Base-by-base conservation (phyloP, 64 coral and sea anemone species). In the Pocillopora verrucosa region DNA sequence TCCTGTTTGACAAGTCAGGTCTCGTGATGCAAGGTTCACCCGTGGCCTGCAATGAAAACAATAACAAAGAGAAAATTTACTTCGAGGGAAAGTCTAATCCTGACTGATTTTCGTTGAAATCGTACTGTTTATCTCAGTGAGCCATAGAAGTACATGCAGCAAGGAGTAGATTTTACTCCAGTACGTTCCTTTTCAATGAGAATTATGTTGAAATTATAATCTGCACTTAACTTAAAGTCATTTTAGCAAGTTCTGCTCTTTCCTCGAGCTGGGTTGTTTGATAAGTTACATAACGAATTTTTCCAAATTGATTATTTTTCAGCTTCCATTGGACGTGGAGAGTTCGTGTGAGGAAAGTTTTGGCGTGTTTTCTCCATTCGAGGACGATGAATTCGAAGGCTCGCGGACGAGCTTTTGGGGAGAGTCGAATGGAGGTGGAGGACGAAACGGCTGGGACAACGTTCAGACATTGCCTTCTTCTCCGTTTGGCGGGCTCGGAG, bases 271-370 rank as follows among this genome's bases (percentile, higher is more conserved):
- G 41, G 24, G 9, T 77, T 79, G 57, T 92, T 57, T 92, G 63
- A 34, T 26, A 34, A 59, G 61, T 86, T 86, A 77, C 60, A 76
- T 86, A 84, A 84, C 36, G 26, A 57, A 51, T 51, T 51, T 85
- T 77, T 67, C 36, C 63, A 36, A 36, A 16, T 68, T 65, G 72
- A 76, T 92, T 76, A 77, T 75, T 75, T 77, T 58, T 82, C 77
- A 96, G 94, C 88, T 93, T 93, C 88, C 94, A 72, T 59, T 93
- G 91, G 94, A 93, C 89, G 94, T 96, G 94, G 94, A 96, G 88
- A 90, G 79, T 87, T 87, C 88, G 63, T 96, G 92, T 67, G 91
- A 84, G 38, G 90, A 93, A n/a, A 74, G 78, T 58, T 93, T 93
- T 75, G 77, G 84, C 17, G 82, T 89, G 60, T 89, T 87, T 93